phyloP scores from a whole-genome alignment of 92 coral and sea anemone genomes.

The Siderastrea siderea region DNA sequence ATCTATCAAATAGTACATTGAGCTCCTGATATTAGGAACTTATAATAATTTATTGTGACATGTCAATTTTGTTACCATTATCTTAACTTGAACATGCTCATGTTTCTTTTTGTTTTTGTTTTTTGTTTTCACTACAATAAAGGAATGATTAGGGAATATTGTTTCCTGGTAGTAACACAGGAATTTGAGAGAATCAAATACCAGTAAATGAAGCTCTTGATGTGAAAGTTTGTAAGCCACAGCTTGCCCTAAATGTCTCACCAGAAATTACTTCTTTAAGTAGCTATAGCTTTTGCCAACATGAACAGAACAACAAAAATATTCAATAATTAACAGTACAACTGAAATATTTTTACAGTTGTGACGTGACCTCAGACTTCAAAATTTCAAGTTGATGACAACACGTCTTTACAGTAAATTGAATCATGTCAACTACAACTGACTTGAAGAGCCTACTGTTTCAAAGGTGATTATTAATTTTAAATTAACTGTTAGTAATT shows the following conservation, averaged over 20 bases:
- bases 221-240: neutral
- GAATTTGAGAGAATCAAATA: neutral
- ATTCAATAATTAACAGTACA: neutral
- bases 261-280: neutral
- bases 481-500: neutral
- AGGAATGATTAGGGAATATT: neutral
- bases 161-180: constrained; percentile 9
- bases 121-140: neutral
- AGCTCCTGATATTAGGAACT: too few species aligned
- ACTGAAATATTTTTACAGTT: neutral
- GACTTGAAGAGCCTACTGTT: neutral
- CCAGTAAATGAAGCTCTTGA: neutral
- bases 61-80: too few species aligned
- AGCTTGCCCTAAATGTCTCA: neutral
- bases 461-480: neutral
- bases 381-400: neutral
- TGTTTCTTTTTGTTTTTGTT: neutral
- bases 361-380: neutral
- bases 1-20: too few species aligned
- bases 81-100: neutral
- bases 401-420: neutral
- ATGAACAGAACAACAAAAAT: neutral
- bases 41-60: too few species aligned
- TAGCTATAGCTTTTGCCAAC: too few species aligned
- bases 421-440: neutral